Conservation (phyloP, 2,888 invertebrate genomes). For the Eristalinus aeneus region DNA sequence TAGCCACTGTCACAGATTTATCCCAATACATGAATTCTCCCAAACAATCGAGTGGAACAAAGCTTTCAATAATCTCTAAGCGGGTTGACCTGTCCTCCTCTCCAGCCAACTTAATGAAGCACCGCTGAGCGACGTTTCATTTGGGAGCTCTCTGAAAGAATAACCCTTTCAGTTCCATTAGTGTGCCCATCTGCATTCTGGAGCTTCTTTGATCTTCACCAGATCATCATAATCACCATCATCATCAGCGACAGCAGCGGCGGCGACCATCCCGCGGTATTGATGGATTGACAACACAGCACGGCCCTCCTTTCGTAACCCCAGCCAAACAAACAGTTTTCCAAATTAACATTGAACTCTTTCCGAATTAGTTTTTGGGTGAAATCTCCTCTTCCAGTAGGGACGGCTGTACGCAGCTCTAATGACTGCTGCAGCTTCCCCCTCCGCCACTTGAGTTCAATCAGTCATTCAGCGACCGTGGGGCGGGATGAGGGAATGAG, state of each 20-base stretch:
- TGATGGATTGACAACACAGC: constrained; percentile 60
- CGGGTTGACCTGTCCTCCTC: no score
- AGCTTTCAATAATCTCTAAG: background rate
- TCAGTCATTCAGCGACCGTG: constrained; percentile 43
- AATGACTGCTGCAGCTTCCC: constrained; percentile 37
- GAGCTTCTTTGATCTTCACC: constrained; percentile 52
- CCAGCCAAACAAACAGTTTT: constrained; percentile 36
- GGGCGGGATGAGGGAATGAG: background rate
- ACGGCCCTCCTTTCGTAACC: constrained; percentile 43
- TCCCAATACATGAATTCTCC: no score
- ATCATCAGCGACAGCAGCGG: constrained; percentile 13
- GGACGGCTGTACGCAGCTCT: constrained; percentile 18
- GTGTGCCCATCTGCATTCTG: constrained; percentile 28
- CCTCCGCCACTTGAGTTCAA: constrained; percentile 59
- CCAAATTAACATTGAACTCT: constrained; percentile 41
- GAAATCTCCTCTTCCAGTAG: background rate
- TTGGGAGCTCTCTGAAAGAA: constrained; percentile 16
- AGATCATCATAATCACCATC: constrained; percentile 41
- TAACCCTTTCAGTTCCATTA: constrained; percentile 42
- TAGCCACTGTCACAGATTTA: no score
- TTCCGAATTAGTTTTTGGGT: background rate
- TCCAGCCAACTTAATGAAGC: background rate
- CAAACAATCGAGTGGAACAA: no score
- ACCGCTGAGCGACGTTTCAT: background rate
- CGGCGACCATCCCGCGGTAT: constrained; percentile 34